Evolutionary conservation across 2,888 invertebrate species (phyloP), one percentile per base, ranked within the genome.

Genomic region (Acheta domesticus): DNA sequence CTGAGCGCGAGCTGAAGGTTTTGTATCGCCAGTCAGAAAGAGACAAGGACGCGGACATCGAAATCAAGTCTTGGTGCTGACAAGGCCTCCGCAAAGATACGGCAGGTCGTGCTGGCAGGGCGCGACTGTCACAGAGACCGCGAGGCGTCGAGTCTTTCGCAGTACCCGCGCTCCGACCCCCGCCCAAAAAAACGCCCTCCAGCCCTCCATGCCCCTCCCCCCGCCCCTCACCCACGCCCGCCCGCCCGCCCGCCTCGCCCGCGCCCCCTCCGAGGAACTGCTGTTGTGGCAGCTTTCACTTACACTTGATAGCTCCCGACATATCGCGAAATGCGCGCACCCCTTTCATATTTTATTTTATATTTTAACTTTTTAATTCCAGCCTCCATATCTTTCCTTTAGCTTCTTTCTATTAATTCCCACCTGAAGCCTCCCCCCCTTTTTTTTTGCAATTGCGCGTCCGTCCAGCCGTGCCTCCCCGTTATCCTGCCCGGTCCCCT

Each of bases 161-260:
- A 36, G 36, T 36, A 36, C 36, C 36, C 5, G 80, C 82, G 23
- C 82, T 80, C 81, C 79, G 77, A 75, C 78, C 79, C 80, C 79
- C 80, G 81, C 81, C 82, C 81, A 79, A 81, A 80, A 82, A 81
- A 75, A 79, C 14, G 19, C 62, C 19, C 62, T 2, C 62, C 62
- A 2, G 3, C 14, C 1, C 82, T 82, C 83, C 82, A 83, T 83
- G 82, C 82, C 83, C 74, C 82, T 81, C 79, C 81, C 82, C 81
- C 62, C 4, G 8, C 82, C 83, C 83, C 82, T 82, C 83, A 76
- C 82, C 81, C 79, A 80, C 82, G 81, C 80, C 82, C 82, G 80
- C 81, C 80, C 77, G 75, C 77, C 79, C 79, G 80, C 80, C 36
- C 49, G 77, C 81, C 81, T 81, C 80, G 80, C 76, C 77, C 77